Conservation (phyloP, 2,113 vertebrate species). For the Barnardius zonarius region DNA sequence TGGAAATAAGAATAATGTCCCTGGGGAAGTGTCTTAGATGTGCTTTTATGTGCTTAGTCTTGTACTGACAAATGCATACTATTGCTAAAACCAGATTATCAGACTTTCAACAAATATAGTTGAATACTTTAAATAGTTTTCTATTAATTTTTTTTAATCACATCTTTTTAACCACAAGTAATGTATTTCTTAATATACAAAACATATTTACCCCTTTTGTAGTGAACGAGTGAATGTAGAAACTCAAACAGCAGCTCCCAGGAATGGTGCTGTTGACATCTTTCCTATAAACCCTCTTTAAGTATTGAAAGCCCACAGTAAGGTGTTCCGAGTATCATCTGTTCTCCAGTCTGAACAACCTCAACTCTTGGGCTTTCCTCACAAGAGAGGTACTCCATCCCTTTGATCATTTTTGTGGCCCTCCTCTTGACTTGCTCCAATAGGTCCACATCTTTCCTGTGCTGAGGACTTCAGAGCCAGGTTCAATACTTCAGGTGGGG, state of each 20-base stretch:
- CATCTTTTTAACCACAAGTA: not conserved
- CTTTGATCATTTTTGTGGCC: not conserved
- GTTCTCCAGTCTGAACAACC: not conserved
- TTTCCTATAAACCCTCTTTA: not conserved
- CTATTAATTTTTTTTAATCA: not conserved
- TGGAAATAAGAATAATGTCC: not conserved
- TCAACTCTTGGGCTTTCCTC: not conserved
- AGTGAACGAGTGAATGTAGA: not conserved
- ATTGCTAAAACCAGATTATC: not conserved
- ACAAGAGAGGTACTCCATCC: not conserved
- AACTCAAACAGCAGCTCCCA: not conserved
- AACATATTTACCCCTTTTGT: not conserved
- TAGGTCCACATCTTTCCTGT: not conserved
- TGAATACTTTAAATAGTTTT: not conserved
- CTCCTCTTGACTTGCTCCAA: not conserved
- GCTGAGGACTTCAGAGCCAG: not conserved
- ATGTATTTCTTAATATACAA: not conserved
- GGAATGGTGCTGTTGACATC: not conserved
- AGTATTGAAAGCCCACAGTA: not conserved
- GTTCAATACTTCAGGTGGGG: not conserved
- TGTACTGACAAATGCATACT: not conserved
- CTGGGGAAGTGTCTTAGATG: not conserved
- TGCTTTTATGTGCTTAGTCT: not conserved
- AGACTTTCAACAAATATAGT: not conserved
- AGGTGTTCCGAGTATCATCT: rapidly evolving